Evolutionary conservation across 2,888 invertebrate genomes (phyloP).

Genomic region (Malthinus flaveolus): DNA sequence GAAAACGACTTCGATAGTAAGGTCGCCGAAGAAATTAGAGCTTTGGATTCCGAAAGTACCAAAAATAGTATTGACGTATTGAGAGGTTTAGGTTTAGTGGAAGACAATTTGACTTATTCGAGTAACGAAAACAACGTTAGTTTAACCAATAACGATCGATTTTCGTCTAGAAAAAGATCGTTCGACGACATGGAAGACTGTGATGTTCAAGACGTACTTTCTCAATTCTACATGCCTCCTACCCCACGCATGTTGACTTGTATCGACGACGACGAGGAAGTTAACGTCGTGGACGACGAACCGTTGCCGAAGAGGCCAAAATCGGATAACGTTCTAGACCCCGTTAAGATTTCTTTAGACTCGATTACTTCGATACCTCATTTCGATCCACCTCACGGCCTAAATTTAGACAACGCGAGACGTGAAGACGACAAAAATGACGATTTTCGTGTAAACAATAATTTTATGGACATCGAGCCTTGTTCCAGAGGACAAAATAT

Average conservation of each 20-base stretch:
- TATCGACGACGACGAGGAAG: constrained; percentile 65
- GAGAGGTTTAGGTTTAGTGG: constrained; percentile 42
- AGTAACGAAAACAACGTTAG: constrained; percentile 11
- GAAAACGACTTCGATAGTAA: constrained; percentile 48
- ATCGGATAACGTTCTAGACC: constrained; percentile 39
- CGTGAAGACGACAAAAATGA: constrained; percentile 26
- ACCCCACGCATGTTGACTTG: constrained; percentile 69
- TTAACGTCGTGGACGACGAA: constrained; percentile 53
- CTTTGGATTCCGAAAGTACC: constrained; percentile 39
- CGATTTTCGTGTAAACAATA: constrained; percentile 38
- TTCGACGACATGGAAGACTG: constrained; percentile 68
- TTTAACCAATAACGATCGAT: constrained; percentile 28
- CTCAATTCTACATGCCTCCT: constrained; percentile 72
- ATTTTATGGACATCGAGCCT: constrained; percentile 35
- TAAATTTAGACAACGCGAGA: constrained; percentile 22
- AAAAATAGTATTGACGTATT: constrained; percentile 41
- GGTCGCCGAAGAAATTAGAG: constrained; percentile 46
- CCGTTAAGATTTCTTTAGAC: constrained; percentile 12
- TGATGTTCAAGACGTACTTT: constrained; percentile 70
- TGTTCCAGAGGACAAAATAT: constrained; percentile 33
- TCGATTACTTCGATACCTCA: constrained; percentile 23
- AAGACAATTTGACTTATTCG: constrained; percentile 35
- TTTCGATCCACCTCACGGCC: constrained; percentile 20
- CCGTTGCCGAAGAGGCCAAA: constrained; percentile 47
- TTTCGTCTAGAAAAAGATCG: constrained; percentile 51